A percentile compares a stretch with the other conserved stretches of the same genome.
Conservation (phyloP, 92 coral and sea anemone genomes). For the Pocillopora grandis region DNA sequence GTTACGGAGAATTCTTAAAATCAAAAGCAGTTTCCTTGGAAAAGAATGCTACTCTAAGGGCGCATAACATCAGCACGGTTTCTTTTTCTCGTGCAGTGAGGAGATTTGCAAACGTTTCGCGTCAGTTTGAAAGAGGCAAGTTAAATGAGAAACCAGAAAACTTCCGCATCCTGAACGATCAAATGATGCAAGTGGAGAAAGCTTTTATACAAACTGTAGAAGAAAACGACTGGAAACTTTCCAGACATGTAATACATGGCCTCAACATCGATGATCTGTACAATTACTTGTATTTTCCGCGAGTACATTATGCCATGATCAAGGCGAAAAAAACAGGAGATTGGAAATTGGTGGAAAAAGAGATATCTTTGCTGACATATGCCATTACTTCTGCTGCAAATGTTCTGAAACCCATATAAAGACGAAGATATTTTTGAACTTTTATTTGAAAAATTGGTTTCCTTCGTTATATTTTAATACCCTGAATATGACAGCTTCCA, state of each 20-base stretch:
- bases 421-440: too few relatives aligned
- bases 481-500: too few relatives aligned
- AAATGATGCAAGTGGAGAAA: slow-evolving; percentile 74
- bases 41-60: slow-evolving; percentile 40
- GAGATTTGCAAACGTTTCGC: slow-evolving; percentile 35
- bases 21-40: slow-evolving; percentile 32
- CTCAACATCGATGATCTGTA: slow-evolving; percentile 60
- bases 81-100: slow-evolving; percentile 45
- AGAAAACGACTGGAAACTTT: slow-evolving; percentile 26
- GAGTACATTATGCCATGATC: slow-evolving; percentile 47
- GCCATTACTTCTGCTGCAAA: neutral
- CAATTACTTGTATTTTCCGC: slow-evolving; percentile 58
- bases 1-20: slow-evolving; percentile 44
- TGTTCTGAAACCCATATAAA: too few relatives aligned
- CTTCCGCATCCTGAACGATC: slow-evolving; percentile 80
- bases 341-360: slow-evolving; percentile 64
- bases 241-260: slow-evolving; percentile 70
- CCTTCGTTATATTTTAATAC: too few relatives aligned
- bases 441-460: too few relatives aligned
- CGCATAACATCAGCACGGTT: slow-evolving; percentile 51
- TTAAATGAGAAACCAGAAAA: neutral
- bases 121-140: slow-evolving; percentile 48
- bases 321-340: slow-evolving; percentile 49
- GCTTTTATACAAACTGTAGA: slow-evolving; percentile 66
- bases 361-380: slow-evolving; percentile 58